These are phyloP conservation scores for Drosophila mimica DNA, from an alignment of 2,888 invertebrate species.

Conservation along the genomic window DNA sequence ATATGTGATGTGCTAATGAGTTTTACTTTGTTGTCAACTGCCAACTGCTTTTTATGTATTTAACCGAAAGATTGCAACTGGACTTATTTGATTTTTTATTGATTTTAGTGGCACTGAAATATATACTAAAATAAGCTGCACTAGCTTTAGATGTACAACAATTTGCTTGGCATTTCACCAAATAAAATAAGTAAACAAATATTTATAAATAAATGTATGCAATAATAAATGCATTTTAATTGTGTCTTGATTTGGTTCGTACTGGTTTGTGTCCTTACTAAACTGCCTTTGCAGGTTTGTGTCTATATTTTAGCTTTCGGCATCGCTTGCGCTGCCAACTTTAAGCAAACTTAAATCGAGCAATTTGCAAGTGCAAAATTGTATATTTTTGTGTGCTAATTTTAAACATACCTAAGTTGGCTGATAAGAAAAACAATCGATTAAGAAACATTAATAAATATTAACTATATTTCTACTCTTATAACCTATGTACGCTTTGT, in stretches of 20 bases:
- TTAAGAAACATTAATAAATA: background rate
- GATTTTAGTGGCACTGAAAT: background rate
- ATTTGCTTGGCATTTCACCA: background rate
- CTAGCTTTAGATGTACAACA: background rate
- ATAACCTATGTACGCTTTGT: background rate
- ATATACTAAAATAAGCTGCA: background rate
- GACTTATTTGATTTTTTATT: background rate
- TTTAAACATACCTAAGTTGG: background rate
- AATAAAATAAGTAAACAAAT: background rate
- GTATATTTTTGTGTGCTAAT: background rate
- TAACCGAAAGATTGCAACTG: background rate
- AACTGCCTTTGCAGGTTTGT: background rate
- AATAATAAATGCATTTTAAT: background rate
- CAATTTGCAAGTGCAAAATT: background rate
- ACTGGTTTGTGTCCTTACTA: background rate
- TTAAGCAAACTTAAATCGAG: background rate
- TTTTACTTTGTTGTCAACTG: constrained; percentile 10
- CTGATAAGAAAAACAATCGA: background rate
- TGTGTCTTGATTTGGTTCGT: no score
- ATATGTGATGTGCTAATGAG: constrained; percentile 25
- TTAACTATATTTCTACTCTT: background rate
- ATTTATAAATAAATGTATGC: background rate
- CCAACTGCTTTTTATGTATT: background rate
- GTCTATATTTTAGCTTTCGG: constrained; percentile 6
- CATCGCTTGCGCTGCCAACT: background rate